Evolutionary conservation across 2,888 invertebrate species (phyloP), one percentile per base, ranked within the genome.

Genomic region (Clitarchus hookeri): DNA sequence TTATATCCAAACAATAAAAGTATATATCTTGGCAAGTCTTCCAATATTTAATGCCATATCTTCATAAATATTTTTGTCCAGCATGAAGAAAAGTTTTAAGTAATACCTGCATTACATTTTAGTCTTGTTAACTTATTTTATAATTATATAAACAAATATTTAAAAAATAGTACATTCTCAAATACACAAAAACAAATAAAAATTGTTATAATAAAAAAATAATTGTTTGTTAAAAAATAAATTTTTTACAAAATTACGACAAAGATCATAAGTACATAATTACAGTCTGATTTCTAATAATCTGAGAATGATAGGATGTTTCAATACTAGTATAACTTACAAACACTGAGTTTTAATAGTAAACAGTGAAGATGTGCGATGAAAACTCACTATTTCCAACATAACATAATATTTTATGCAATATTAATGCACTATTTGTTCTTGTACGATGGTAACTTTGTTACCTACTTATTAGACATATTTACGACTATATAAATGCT

Each of bases 21-120:
- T 16, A 19, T 19, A 19, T 53, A 65, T n/a, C n/a, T 65, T 65
- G 65, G 65, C 65, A 65, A 65, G 65, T 65, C 65, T 65, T 65
- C 65, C 65, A 65, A n/a, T 9, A 65, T 65, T n/a, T n/a, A 65
- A 65, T 65, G 65, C 65, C 65, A 65, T 65, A n/a, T 65, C 65
- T 65, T 65, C 65, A 65, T 65, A 23, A 65, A 65, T 65, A 65
- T 19, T 11, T 65, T 65, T 65, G 53, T 65, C 65, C n/a, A n/a
- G 65, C 65, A 65, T 19, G 65, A 65, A 65, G 65, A 65, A 48
- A 48, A 48, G 48, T 48, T 48, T 82, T 44, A 82, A 82, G 44
- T 82, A 36, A 79, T 82, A 82, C 16, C 44, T 82, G 19, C 23
- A 82, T 27, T 44, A 82, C 82, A 82, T 82, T 82, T 82, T 82